Evolutionary conservation across 2,797 vertebrate genomes (phyloP), one percentile per base, ranked within the genome.

Genomic region (Cyprinella venusta): DNA sequence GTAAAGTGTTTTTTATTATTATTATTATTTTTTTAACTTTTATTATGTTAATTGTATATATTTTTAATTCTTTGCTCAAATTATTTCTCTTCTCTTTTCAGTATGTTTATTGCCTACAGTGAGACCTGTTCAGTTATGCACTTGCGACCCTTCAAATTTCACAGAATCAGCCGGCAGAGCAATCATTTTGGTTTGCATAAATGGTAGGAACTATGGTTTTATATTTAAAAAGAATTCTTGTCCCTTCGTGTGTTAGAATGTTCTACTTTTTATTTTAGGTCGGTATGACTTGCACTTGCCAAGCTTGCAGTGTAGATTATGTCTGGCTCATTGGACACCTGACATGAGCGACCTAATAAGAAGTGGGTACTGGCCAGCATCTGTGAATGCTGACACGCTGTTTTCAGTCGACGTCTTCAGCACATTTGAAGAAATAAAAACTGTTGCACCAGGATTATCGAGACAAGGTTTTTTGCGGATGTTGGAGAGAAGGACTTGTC

Each of bases 151-250:
- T 59, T 13, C 21, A 64, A 30, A 78, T 56, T 13, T 64, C 18
- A 38, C 40, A 16, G 76, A 78, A 64, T 30, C 76, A 52, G 76
- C 76, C 64, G 56, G 30, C 30, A 78, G 76, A 36, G 76, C 56
- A 30, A 64, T 78, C 30, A 78, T 78, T 78, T 78, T 65, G 18
- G 56, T 64, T 78, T 78, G 76, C 56, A 77, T 63, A 77, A 77
- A 77, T 61, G 56, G 75, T 63, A 77, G 2, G 54, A 36, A 77
- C 16, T 33, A 42, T 15, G 50, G 8, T n/a, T 33, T 18, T 18
- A 33, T 36, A 16, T 18, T 19, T 40, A 26, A 33, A 33, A 33
- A 33, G 5, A 33, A 5, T 52, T 54, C 3, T 16, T 24, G 4
- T 19, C 10, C 12, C 16, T 0, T 52, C 7, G 52, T 26, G 19